These are phyloP conservation scores for Apis mellifera DNA, from an alignment of 1,140 invertebrate genomes.

Conservation along the genomic window DNA sequence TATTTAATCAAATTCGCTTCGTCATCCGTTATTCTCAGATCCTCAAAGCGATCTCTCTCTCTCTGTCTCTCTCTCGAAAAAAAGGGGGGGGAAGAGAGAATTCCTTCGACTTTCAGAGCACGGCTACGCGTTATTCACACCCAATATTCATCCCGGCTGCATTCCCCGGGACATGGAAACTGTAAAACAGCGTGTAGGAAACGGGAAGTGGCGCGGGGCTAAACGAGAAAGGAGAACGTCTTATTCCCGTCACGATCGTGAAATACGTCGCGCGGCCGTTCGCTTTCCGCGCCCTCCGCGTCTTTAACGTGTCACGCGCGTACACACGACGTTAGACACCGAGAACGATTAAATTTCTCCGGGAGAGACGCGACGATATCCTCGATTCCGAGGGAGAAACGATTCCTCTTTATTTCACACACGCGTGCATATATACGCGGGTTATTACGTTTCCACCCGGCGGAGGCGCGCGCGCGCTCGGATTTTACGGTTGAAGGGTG, in stretches of 20 bases:
- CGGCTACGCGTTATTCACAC: background rate
- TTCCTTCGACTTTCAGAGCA: background rate
- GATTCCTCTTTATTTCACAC: conserved; percentile 42
- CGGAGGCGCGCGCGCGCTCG: background rate
- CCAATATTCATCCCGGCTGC: background rate
- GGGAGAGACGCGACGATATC: conserved; percentile 4
- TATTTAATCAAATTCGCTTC: too few species aligned
- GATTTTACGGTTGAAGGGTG: conserved; percentile 34
- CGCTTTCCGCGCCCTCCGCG: conserved; percentile 22
- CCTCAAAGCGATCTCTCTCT: too few species aligned
- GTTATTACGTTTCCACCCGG: conserved; percentile 56
- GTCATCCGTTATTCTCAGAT: background rate
- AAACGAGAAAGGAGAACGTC: conserved; percentile 34
- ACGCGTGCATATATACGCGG: too few species aligned
- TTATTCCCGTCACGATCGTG: conserved; percentile 42
- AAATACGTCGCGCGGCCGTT: conserved; percentile 48
- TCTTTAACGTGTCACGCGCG: conserved; percentile 30
- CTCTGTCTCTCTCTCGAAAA: too few species aligned
- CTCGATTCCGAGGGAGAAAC: conserved; percentile 31
- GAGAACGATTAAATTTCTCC: conserved; percentile 26
- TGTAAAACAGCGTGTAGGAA: background rate
- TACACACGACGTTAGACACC: conserved; percentile 16
- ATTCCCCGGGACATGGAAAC: background rate
- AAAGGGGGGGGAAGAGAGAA: background rate
- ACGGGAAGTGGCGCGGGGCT: too few species aligned